A percentile compares a stretch with the other conserved stretches of the same genome.
Evolutionary conservation across 2,797 vertebrate genomes (phyloP).

Genomic region (Parauchenoglanis punctatus): DNA sequence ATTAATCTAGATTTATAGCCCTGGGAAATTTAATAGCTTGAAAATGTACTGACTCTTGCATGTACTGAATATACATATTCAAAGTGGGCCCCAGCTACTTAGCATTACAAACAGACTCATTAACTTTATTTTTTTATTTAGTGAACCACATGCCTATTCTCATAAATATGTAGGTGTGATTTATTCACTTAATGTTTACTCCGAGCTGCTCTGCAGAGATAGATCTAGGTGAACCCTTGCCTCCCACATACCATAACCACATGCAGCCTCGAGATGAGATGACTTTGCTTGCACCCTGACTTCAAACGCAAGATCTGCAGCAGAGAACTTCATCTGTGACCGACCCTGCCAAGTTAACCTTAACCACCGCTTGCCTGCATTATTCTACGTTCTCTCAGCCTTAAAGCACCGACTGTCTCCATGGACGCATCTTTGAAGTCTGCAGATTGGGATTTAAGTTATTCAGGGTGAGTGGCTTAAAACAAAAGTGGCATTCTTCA

Average conservation of each 20-base stretch:
- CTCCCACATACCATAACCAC: slow-evolving; percentile 17
- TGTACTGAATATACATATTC: background rate
- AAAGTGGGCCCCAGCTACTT: slow-evolving; percentile 40
- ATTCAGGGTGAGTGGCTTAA: slow-evolving; percentile 51
- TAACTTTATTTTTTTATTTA: slow-evolving; percentile 38
- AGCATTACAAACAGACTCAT: slow-evolving; percentile 42
- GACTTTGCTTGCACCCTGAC: slow-evolving; percentile 21
- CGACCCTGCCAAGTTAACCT: slow-evolving; percentile 51
- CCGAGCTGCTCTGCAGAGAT: background rate
- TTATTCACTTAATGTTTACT: slow-evolving; percentile 29
- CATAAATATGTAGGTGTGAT: slow-evolving; percentile 38
- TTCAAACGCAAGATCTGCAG: slow-evolving; percentile 35
- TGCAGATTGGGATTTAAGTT: slow-evolving; percentile 47
- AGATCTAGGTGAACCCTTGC: slow-evolving; percentile 8
- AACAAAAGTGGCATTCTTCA: slow-evolving; percentile 55
- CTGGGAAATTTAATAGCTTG: slow-evolving; percentile 31
- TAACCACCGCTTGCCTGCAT: slow-evolving; percentile 50
- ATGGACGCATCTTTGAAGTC: slow-evolving; percentile 54
- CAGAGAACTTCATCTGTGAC: slow-evolving; percentile 29
- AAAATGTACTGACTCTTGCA: background rate
- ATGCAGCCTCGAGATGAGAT: slow-evolving; percentile 10
- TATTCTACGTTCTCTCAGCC: slow-evolving; percentile 32
- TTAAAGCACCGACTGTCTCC: slow-evolving; percentile 41
- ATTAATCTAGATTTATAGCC: slow-evolving; percentile 34
- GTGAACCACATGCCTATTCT: slow-evolving; percentile 9